phyloP scores from a whole-genome alignment of 1,140 invertebrate species.

The Monochamus saltuarius region DNA sequence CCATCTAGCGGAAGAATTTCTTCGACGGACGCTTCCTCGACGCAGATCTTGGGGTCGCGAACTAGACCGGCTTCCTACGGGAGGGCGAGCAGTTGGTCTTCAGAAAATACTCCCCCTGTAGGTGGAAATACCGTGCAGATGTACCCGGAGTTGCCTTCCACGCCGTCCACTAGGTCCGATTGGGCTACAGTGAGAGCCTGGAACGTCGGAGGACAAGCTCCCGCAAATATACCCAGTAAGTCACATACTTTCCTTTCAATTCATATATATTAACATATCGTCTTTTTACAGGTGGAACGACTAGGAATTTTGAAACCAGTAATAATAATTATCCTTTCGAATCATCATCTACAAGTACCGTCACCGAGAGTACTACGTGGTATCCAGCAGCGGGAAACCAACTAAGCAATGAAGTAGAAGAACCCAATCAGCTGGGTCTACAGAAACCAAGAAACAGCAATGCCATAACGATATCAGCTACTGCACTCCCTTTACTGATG shows the following conservation, averaged over 20 bases:
- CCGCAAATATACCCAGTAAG: background rate
- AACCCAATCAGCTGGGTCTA: constrained; percentile 62
- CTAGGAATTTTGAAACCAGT: background rate
- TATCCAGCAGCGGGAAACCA: constrained; percentile 57
- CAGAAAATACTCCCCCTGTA: constrained; percentile 13
- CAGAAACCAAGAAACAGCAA: constrained; percentile 44
- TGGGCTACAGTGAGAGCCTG: constrained; percentile 51
- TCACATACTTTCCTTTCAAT: background rate
- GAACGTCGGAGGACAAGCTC: constrained; percentile 19
- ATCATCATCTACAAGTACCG: background rate
- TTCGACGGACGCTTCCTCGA: constrained; percentile 9
- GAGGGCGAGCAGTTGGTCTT: constrained; percentile 50
- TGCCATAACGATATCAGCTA: too few relatives aligned
- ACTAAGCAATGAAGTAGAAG: constrained; percentile 59
- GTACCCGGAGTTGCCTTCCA: constrained; percentile 28
- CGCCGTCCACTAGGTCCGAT: constrained; percentile 41
- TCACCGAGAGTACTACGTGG: constrained; percentile 44
- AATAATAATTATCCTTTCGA: background rate
- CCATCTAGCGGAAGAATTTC: constrained; percentile 11
- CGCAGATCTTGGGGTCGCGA: constrained; percentile 41
- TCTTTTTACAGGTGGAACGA: background rate
- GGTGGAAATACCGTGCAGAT: constrained; percentile 34
- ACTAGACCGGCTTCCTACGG: constrained; percentile 53
- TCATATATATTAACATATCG: background rate
- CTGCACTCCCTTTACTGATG: too few relatives aligned